Percentiles rank a stretch among this genome's conserved stretches.
These are phyloP conservation scores for Sebastes fasciatus DNA, from an alignment of 2,113 vertebrate genomes.

Conservation along the genomic window DNA sequence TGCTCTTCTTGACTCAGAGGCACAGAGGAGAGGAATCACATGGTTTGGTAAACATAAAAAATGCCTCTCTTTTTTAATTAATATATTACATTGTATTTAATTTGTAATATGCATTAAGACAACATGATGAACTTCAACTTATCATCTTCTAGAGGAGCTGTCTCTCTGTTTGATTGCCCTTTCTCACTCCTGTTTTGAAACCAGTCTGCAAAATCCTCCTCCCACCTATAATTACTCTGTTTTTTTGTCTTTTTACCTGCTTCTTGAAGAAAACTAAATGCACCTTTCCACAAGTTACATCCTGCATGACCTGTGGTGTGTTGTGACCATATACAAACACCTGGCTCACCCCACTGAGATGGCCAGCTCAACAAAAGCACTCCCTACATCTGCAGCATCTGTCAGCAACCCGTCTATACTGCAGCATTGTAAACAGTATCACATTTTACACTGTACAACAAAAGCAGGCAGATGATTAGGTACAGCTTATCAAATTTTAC, in stretches of 20 bases:
- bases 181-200: slow-evolving; percentile 22
- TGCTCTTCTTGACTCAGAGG: neutral
- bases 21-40: neutral
- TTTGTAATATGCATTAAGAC: neutral
- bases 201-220: slow-evolving; percentile 17
- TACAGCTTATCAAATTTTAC: neutral
- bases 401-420: neutral
- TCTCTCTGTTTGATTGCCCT: neutral
- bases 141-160: neutral
- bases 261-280: slow-evolving; percentile 44
- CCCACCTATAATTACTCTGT: slow-evolving; percentile 40
- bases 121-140: neutral
- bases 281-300: slow-evolving; percentile 44
- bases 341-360: slow-evolving; percentile 6
- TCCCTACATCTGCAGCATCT: slow-evolving; percentile 5
- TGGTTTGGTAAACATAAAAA: neutral
- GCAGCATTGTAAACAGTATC: neutral
- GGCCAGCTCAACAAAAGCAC: slow-evolving; percentile 10
- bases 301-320: neutral
- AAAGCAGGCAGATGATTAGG: neutral
- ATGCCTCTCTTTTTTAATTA: neutral
- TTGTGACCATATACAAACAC: slow-evolving; percentile 33
- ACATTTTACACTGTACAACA: neutral
- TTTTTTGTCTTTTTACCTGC: slow-evolving; percentile 6
- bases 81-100: neutral